These are phyloP conservation scores for Hippocampus zosterae DNA, from an alignment of 2,113 vertebrate genomes.

Conservation along the genomic window DNA sequence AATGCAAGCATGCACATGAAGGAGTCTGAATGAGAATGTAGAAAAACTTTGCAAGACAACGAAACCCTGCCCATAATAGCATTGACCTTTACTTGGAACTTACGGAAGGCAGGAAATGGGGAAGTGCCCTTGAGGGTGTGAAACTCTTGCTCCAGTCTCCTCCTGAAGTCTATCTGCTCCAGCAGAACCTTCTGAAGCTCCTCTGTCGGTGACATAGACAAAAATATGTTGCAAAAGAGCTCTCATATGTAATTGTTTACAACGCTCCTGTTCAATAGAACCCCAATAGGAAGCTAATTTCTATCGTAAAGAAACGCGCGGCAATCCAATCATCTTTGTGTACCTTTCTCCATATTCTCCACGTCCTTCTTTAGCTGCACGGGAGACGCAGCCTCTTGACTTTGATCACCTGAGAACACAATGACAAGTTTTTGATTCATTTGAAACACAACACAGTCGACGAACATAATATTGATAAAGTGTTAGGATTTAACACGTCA, in stretches of 20 bases:
- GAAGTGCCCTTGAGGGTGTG: slow-evolving; percentile 92
- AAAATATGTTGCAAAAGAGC: slow-evolving; percentile 5
- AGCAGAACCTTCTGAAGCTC: slow-evolving; percentile 98
- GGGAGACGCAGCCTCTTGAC: slow-evolving; percentile 81
- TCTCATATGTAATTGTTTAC: background rate
- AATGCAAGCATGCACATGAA: background rate
- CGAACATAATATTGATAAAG: background rate
- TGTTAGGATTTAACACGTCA: background rate
- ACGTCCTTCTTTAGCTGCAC: slow-evolving; percentile 91
- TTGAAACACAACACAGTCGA: background rate
- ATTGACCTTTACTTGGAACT: slow-evolving; percentile 49
- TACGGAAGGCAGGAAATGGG: slow-evolving; percentile 95
- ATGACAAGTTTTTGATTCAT: background rate
- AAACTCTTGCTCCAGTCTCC: slow-evolving; percentile 95
- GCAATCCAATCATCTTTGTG: background rate
- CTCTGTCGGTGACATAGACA: slow-evolving; percentile 74
- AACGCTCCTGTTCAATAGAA: background rate
- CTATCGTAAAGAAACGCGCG: background rate
- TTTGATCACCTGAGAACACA: slow-evolving; percentile 78
- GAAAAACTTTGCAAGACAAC: background rate
- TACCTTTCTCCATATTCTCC: slow-evolving; percentile 98
- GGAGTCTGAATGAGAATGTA: background rate
- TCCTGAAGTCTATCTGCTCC: slow-evolving; percentile 94
- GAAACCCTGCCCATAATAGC: too few species aligned
- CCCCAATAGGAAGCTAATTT: background rate